Evolutionary conservation across 2,888 invertebrate species (phyloP).

Genomic region (Microctonus brassicae): DNA sequence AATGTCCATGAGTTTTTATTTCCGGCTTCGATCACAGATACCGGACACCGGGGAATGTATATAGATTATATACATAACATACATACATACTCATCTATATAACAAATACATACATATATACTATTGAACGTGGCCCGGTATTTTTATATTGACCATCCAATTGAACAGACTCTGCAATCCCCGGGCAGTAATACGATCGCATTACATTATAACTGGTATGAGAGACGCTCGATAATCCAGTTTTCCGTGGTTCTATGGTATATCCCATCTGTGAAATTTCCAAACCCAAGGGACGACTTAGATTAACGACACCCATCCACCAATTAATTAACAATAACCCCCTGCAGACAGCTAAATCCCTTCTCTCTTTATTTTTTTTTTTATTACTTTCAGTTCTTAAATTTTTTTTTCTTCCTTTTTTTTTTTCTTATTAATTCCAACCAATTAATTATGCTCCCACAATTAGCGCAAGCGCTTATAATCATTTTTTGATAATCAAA

Average conservation of each 20-base stretch:
- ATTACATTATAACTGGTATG: conserved; percentile 43
- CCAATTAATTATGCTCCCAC: conserved; percentile 11
- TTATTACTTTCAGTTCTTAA: not conserved
- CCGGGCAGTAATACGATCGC: conserved; percentile 41
- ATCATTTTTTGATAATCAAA: conserved; percentile 15
- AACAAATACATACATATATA: not conserved
- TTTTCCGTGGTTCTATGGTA: conserved; percentile 32
- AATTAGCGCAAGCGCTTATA: conserved; percentile 6
- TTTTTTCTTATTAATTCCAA: not conserved
- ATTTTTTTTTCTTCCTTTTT: not conserved
- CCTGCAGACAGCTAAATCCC: not conserved
- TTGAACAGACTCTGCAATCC: conserved; percentile 36
- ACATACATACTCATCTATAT: not conserved
- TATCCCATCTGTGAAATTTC: conserved; percentile 23
- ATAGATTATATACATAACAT: conserved; percentile 4
- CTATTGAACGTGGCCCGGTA: conserved; percentile 25
- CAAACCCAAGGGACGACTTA: conserved; percentile 19
- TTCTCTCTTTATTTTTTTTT: not conserved
- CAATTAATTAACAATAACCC: conserved; percentile 23
- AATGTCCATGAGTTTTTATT: conserved; percentile 27
- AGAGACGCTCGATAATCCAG: conserved; percentile 44
- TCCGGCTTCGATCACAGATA: conserved; percentile 16
- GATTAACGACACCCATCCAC: conserved; percentile 24
- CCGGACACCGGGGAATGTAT: conserved; percentile 4
- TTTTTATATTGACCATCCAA: conserved; percentile 41